Conservation (phyloP, 2,888 invertebrate species). For the Celastrina argiolus region DNA sequence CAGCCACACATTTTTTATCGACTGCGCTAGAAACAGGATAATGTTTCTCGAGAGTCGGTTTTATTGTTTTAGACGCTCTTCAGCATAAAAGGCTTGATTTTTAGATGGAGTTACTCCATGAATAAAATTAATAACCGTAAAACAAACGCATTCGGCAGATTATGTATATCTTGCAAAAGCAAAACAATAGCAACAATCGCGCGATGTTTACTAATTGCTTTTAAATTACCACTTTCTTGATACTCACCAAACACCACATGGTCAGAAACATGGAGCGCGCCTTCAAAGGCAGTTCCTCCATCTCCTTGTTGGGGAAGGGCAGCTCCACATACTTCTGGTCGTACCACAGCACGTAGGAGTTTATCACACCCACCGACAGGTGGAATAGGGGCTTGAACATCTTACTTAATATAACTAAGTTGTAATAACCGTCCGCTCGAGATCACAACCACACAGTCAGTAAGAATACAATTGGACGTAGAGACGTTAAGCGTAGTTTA, state of each 20-base stretch:
- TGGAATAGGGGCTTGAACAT: conserved; percentile 49
- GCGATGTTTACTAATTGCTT: too few species aligned
- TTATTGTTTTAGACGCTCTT: too few species aligned
- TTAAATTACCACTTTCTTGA: background rate
- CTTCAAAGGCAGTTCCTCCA: conserved; percentile 47
- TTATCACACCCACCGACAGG: conserved; percentile 42
- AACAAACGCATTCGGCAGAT: too few species aligned
- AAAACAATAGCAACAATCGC: too few species aligned
- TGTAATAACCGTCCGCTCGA: conserved; percentile 4
- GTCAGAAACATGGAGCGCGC: conserved; percentile 54
- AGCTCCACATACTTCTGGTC: conserved; percentile 55
- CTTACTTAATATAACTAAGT: conserved; percentile 23
- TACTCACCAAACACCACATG: conserved; percentile 57
- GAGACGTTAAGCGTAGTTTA: background rate
- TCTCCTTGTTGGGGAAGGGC: conserved; percentile 44
- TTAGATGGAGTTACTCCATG: too few species aligned
- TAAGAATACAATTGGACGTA: background rate
- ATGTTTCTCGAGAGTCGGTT: too few species aligned
- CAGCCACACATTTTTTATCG: too few species aligned
- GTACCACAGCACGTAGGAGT: conserved; percentile 52
- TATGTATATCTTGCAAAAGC: too few species aligned
- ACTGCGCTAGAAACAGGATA: too few species aligned
- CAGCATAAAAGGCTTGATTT: too few species aligned
- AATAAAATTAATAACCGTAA: too few species aligned
- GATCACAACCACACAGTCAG: background rate